Evolutionary conservation across 2,113 vertebrate genomes (phyloP), one percentile per base, ranked within the genome.

Genomic region (Rana temporaria): DNA sequence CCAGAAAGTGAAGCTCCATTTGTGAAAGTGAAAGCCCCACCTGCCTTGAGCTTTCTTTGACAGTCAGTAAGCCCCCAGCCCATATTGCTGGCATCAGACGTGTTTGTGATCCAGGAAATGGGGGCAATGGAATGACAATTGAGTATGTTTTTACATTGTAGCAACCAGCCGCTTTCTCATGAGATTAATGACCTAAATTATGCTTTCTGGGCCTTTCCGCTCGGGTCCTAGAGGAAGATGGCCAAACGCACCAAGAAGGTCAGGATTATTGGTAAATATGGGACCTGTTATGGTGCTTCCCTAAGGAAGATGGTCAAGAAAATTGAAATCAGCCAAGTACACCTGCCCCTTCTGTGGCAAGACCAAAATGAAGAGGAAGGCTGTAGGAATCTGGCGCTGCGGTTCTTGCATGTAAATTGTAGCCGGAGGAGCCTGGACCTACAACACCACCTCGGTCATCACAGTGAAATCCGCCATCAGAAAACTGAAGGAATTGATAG

Each of bases 231-330:
- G n/a, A n/a, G n/a, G n/a, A n/a, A n/a, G n/a, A n/a, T n/a, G 98
- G 98, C 98, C 2, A 99, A 99, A 84, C 98, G 98, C 88, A 99
- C 98, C 86, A 99, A 99, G 95, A 99, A 99, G 92, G 98, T 99
- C 81, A 98, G 98, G n/a, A 99, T 99, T 42, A 98, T 99, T 70
- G 98, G 98, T 79, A 99, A 99, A 89, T 99, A 99, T 3, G 98
- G 98, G 73, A 99, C 98, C 30, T 97, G 98, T 74, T 99, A 99
- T 0, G 98, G 98, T 5, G 98, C 98, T 0, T 99, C 98, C 77
- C 96, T 99, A 53, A 94, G 98, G 92, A 99, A 99, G 63, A 99
- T 99, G 98, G 98, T 99, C 83, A 99, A 99, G 90, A 99, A 99
- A 81, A 99, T 99, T 74, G 98, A 99, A 89, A 99, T 99, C 82